Percentiles rank a stretch among this genome's conserved stretches.
Evolutionary conservation across 2,113 vertebrate genomes (phyloP).

Genomic region (Aegotheles bennettii): DNA sequence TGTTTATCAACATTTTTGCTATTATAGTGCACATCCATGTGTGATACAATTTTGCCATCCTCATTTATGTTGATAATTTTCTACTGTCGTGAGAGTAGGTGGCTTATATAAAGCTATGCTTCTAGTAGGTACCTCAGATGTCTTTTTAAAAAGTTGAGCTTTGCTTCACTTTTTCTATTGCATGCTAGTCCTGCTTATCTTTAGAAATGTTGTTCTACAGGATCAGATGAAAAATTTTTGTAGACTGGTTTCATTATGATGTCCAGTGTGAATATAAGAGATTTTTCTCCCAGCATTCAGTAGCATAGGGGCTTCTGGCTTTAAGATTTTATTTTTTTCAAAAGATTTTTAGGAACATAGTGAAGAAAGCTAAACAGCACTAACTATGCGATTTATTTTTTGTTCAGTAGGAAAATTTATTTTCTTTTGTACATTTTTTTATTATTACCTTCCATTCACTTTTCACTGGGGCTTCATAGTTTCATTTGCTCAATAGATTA

Average conservation of each 20-base stretch:
- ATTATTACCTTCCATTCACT: not conserved
- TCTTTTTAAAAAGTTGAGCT: not conserved
- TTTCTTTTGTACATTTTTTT: not conserved
- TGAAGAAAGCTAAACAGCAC: not conserved
- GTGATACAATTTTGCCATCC: not conserved
- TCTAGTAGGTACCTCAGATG: not conserved
- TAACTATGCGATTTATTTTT: not conserved
- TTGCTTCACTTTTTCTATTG: not conserved
- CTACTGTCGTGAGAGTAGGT: not conserved
- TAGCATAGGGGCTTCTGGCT: not conserved
- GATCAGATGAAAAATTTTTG: not conserved
- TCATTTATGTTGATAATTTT: not conserved
- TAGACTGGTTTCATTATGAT: not conserved
- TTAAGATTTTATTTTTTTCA: too few relatives aligned
- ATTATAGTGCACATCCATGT: accelerated
- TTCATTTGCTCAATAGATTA: not conserved
- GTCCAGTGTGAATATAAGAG: not conserved
- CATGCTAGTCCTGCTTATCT: not conserved
- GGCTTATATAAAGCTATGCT: not conserved
- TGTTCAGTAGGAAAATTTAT: not conserved
- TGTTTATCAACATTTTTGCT: not conserved
- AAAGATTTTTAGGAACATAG: not conserved
- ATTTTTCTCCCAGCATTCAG: not conserved
- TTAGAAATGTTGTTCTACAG: not conserved
- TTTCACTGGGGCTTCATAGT: not conserved